These are phyloP conservation scores for Schizotus pectinicornis DNA, from an alignment of 2,888 invertebrate genomes.

Conservation along the genomic window DNA sequence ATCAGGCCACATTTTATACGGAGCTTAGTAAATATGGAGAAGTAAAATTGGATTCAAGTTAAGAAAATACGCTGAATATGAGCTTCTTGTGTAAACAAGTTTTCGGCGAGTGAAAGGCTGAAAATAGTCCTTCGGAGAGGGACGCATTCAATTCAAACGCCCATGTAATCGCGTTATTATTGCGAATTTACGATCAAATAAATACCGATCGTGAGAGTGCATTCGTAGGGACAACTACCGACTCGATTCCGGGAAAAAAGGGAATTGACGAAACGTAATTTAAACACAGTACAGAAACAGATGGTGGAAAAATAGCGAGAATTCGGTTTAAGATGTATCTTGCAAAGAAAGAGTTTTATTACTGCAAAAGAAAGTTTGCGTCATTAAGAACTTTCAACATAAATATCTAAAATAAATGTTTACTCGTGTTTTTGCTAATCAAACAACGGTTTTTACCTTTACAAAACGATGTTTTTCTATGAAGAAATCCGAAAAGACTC, in stretches of 20 bases:
- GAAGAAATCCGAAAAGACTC: not conserved
- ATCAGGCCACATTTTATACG: constrained; percentile 15
- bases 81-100: constrained; percentile 27
- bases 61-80: constrained; percentile 29
- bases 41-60: constrained; percentile 24
- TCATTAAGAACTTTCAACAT: too few relatives aligned
- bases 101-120: constrained; percentile 9
- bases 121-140: constrained; percentile 3
- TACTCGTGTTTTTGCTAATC: too few relatives aligned
- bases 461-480: not conserved
- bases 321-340: too few relatives aligned
- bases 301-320: too few relatives aligned
- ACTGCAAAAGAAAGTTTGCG: too few relatives aligned
- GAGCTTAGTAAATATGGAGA: constrained; percentile 23
- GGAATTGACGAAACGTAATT: not conserved
- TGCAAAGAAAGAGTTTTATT: too few relatives aligned
- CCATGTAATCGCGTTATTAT: constrained; percentile 16
- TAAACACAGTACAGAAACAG: too few relatives aligned
- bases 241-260: not conserved
- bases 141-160: constrained; percentile 8
- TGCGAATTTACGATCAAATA: not conserved
- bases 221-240: too few relatives aligned
- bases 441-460: too few relatives aligned
- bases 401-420: too few relatives aligned
- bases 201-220: too few relatives aligned